Conservation (phyloP, 2,113 vertebrate genomes). For the Stegastes partitus region DNA sequence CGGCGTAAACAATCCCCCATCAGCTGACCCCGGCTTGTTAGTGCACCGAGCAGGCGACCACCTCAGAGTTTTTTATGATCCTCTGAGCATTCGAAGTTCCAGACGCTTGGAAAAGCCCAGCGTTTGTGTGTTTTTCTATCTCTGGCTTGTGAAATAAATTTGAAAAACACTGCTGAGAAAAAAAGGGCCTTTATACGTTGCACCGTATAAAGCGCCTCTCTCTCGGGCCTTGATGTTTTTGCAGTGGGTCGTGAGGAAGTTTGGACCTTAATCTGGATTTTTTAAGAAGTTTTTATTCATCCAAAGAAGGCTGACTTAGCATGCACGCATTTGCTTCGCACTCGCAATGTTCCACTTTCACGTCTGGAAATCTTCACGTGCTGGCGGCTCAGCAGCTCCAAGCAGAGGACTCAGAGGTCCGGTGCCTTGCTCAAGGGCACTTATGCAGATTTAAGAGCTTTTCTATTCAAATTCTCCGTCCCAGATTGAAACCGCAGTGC, state of each 20-base stretch:
- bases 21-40: slow-evolving; percentile 46
- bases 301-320: slow-evolving; percentile 38
- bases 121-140: slow-evolving; percentile 33
- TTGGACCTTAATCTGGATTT: slow-evolving; percentile 26
- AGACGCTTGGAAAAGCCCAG: slow-evolving; percentile 52
- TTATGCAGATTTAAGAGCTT: slow-evolving; percentile 7
- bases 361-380: slow-evolving; percentile 45
- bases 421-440: slow-evolving; percentile 52
- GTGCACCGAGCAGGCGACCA: slow-evolving; percentile 54
- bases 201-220: slow-evolving; percentile 39
- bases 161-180: slow-evolving; percentile 37
- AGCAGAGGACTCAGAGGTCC: slow-evolving; percentile 21
- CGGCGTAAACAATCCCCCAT: slow-evolving; percentile 50
- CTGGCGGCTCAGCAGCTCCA: slow-evolving; percentile 18
- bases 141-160: slow-evolving; percentile 40
- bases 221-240: slow-evolving; percentile 35
- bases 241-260: slow-evolving; percentile 34
- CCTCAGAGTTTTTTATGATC: slow-evolving; percentile 66
- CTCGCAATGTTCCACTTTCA: slow-evolving; percentile 37
- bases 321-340: slow-evolving; percentile 28
- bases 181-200: slow-evolving; percentile 26
- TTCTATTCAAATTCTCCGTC: slow-evolving; percentile 33
- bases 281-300: slow-evolving; percentile 41
- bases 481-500: slow-evolving; percentile 37
- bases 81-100: slow-evolving; percentile 27